A percentile compares a stretch with the other conserved stretches of the same genome.
Conservation (phyloP, 1,140 invertebrate species). For the Drosophila lacteicornis region DNA sequence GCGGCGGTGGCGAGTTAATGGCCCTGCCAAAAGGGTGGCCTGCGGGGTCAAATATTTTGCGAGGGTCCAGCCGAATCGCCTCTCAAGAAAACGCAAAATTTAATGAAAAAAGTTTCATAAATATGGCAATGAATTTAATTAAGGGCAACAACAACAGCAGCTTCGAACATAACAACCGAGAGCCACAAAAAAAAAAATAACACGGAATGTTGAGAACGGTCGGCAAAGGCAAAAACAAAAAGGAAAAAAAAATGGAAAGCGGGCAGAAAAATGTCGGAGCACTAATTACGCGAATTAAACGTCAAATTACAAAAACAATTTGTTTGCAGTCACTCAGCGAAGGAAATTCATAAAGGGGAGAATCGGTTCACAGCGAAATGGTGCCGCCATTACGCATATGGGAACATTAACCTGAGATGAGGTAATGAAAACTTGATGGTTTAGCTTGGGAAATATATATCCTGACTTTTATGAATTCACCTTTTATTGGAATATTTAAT, state of each 20-base stretch:
- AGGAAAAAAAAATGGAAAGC: conserved; percentile 34
- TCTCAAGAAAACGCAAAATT: conserved; percentile 73
- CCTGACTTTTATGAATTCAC: neutral
- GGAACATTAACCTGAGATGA: conserved; percentile 31
- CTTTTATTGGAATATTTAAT: neutral
- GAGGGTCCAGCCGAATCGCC: conserved; percentile 50
- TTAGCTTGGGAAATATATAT: conserved; percentile 4
- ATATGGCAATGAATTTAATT: conserved; percentile 84
- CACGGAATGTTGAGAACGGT: conserved; percentile 45
- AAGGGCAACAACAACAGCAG: conserved; percentile 59
- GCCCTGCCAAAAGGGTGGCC: conserved; percentile 35
- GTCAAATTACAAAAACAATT: conserved; percentile 82
- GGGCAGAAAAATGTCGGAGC: conserved; percentile 75
- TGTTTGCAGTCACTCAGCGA: conserved; percentile 62
- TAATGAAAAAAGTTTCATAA: conserved; percentile 84
- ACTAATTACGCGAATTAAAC: conserved; percentile 82
- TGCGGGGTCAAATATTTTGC: conserved; percentile 59
- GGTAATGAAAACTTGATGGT: conserved; percentile 41
- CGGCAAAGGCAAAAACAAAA: conserved; percentile 24
- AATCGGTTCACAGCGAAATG: conserved; percentile 18
- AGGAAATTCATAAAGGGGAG: conserved; percentile 39
- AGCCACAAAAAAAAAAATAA: conserved; percentile 30
- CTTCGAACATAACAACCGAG: conserved; percentile 33
- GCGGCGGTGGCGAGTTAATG: conserved; percentile 17
- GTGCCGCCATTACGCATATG: conserved; percentile 34